A percentile compares a stretch with the other conserved stretches of the same genome.
phyloP scores from a whole-genome alignment of 2,797 vertebrate species.

The Galaxias olidus region DNA sequence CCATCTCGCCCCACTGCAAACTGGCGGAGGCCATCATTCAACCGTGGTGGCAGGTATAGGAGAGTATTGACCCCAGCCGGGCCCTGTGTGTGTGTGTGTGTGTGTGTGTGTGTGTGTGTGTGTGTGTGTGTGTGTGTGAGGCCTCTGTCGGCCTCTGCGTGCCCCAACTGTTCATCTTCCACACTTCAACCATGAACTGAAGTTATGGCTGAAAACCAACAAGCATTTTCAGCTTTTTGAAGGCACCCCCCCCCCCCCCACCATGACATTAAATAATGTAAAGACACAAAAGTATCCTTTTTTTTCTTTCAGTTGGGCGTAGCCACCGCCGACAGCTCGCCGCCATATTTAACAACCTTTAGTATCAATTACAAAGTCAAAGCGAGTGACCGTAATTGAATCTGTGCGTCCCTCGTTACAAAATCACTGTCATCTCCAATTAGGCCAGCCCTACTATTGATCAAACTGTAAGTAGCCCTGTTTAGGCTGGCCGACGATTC shows the following conservation, averaged over 20 bases:
- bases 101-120: slow-evolving; percentile 6
- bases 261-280: slow-evolving; percentile 9
- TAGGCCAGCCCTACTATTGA: slow-evolving; percentile 62
- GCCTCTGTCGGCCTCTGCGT: background rate
- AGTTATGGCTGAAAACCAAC: too few species aligned
- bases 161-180: background rate
- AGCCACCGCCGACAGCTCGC: slow-evolving; percentile 52
- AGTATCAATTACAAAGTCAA: slow-evolving; percentile 77
- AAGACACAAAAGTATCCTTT: slow-evolving; percentile 15
- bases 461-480: slow-evolving; percentile 54
- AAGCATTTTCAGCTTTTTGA: too few species aligned
- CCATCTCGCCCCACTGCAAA: slow-evolving; percentile 49
- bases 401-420: slow-evolving; percentile 68
- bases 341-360: slow-evolving; percentile 70
- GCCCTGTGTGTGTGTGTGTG: slow-evolving; percentile 28
- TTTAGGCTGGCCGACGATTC: slow-evolving; percentile 47
- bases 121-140: slow-evolving; percentile 7
- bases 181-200: too few species aligned
- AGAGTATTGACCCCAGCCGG: slow-evolving; percentile 59
- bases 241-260: background rate
- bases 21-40: slow-evolving; percentile 61
- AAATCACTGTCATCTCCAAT: slow-evolving; percentile 76
- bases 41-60: slow-evolving; percentile 52
- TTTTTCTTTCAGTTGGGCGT: slow-evolving; percentile 7
- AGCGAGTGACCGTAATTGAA: slow-evolving; percentile 68